Percentiles rank a stretch among this genome's conserved stretches.
phyloP scores from a whole-genome alignment of 1,140 invertebrate genomes.

The Papilio polyxenes region DNA sequence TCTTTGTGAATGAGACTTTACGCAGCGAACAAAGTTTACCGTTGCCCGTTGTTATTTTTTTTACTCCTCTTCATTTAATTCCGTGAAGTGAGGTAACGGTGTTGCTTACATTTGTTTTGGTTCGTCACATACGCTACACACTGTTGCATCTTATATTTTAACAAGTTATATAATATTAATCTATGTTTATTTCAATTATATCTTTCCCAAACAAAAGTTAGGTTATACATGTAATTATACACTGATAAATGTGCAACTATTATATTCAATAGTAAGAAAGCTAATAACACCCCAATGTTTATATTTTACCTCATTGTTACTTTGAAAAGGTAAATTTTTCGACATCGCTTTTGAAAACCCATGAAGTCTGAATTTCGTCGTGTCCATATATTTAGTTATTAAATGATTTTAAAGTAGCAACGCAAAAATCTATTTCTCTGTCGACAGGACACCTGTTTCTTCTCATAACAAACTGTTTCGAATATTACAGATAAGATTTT shows the following conservation, averaged over 20 bases:
- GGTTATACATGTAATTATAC: too few species aligned
- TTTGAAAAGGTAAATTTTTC: neutral
- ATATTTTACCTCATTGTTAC: neutral
- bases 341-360: neutral
- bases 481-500: conserved; percentile 7
- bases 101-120: conserved; percentile 75
- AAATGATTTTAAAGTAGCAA: conserved; percentile 1
- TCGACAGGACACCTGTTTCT: conserved; percentile 19
- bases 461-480: conserved; percentile 8
- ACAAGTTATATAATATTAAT: conserved; percentile 18
- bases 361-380: neutral
- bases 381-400: neutral
- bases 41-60: conserved; percentile 65
- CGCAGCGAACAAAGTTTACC: conserved; percentile 71
- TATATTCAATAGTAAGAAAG: too few species aligned
- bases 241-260: too few species aligned
- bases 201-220: neutral
- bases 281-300: too few species aligned
- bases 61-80: conserved; percentile 74
- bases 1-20: conserved; percentile 58
- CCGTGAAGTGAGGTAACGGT: conserved; percentile 77
- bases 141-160: conserved; percentile 45
- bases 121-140: conserved; percentile 56
- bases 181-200: neutral
- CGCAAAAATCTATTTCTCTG: conserved; percentile 4